Evolutionary conservation across 2,888 invertebrate species (phyloP), one percentile per base, ranked within the genome.

Genomic region (Entomobrya proxima): DNA sequence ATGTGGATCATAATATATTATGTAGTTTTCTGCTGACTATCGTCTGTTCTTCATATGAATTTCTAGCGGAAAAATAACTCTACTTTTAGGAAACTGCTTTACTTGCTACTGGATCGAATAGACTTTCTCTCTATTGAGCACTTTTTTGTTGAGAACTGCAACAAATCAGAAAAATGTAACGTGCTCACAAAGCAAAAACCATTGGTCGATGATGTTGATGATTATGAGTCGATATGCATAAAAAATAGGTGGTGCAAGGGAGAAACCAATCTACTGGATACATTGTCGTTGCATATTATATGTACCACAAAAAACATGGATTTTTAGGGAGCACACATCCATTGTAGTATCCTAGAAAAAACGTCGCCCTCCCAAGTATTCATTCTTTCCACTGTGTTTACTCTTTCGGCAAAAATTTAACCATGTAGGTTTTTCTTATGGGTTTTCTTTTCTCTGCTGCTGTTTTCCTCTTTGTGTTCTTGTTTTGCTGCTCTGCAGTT

Each of bases 1-100:
- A 35, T 75, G 37, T 75, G 52, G 50, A 50, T 72, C 75, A 35
- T 52, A 75, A 67, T 67, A 69, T 69, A 50, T 47, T 24, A 75
- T 75, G 50, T 52, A 52, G 18, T 75, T 72, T 75, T n/a, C n/a
- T 52, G 75, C 55, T 75, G 75, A 75, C 75, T 75, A n/a, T n/a
- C 24, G 37, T 24, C 40, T 24, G 67, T 21, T 67, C 21, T 50
- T 6, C 50, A 18, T 50, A 27, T 24, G 21, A n/a, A 11, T 35
- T 67, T n/a, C 21, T 32, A 40, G 37, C 37, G 21, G 52, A 32
- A 32, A 30, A 18, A 52, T 3, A 21, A 37, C 37, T 67, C 21
- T 21, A 58, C 11, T 13, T 21, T n/a, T n/a, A n/a, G n/a, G 30
- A 11, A 64, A 32, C 21, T 64, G 55, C 50, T 55, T 24, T 18